A percentile compares a stretch with the other conserved stretches of the same genome.
These are phyloP conservation scores for Cyprinodon tularosa DNA, from an alignment of 2,113 vertebrate genomes.

Conservation along the genomic window DNA sequence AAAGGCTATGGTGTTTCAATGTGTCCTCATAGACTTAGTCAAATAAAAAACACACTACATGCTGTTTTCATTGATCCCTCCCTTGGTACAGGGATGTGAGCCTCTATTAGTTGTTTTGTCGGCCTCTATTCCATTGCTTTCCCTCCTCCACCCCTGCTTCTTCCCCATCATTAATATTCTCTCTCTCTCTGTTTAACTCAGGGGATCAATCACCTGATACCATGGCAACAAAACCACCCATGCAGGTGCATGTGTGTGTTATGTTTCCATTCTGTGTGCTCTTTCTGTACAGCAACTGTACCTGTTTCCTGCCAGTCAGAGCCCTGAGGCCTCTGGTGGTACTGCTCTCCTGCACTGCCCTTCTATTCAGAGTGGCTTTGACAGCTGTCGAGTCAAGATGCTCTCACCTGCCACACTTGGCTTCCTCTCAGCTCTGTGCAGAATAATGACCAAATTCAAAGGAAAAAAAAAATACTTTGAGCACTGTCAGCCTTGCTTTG, in stretches of 20 bases:
- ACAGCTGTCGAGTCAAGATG: slow-evolving; percentile 68
- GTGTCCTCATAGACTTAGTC: slow-evolving; percentile 26
- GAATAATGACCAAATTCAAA: slow-evolving; percentile 61
- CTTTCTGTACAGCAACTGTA: slow-evolving; percentile 30
- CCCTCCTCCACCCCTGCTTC: slow-evolving; percentile 26
- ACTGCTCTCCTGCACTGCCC: slow-evolving; percentile 33
- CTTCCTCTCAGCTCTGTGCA: slow-evolving; percentile 52
- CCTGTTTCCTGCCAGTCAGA: slow-evolving; percentile 49
- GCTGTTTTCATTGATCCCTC: slow-evolving; percentile 47
- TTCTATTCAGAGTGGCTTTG: slow-evolving; percentile 47
- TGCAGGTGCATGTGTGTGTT: slow-evolving; percentile 45
- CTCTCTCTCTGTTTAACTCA: slow-evolving; percentile 57
- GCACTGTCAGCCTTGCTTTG: slow-evolving; percentile 48
- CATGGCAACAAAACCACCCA: slow-evolving; percentile 67
- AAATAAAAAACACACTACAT: slow-evolving; percentile 34
- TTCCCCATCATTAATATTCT: slow-evolving; percentile 59
- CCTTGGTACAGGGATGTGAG: slow-evolving; percentile 19
- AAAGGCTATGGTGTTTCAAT: slow-evolving; percentile 31
- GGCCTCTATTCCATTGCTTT: slow-evolving; percentile 34
- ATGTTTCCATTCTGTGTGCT: slow-evolving; percentile 1
- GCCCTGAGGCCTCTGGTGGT: slow-evolving; percentile 31
- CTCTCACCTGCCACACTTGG: slow-evolving; percentile 63
- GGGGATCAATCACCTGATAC: slow-evolving; percentile 77
- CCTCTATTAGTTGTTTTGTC: slow-evolving; percentile 42
- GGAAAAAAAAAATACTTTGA: slow-evolving; percentile 4